Evolutionary conservation across 2,797 vertebrate species (phyloP).

Genomic region (Peromyscus attwateri): DNA sequence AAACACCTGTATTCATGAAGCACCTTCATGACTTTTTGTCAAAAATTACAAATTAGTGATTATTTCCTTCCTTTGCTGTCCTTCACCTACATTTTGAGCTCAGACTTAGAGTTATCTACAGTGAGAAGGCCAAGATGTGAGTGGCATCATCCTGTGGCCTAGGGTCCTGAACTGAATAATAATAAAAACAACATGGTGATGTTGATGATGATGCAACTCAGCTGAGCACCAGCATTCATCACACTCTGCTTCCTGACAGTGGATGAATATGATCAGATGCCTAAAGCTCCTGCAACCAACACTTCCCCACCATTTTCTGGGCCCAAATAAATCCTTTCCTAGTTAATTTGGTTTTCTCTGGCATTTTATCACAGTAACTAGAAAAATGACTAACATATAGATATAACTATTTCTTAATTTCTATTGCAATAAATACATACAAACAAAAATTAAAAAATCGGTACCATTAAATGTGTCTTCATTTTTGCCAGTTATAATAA

Average conservation of each 20-base stretch:
- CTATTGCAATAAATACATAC: background rate
- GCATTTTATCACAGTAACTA: background rate
- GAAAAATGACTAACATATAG: background rate
- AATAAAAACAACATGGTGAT: background rate
- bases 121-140: background rate
- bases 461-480: background rate
- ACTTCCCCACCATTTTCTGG: no score
- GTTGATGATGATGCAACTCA: background rate
- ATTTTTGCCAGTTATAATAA: background rate
- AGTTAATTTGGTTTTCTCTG: background rate
- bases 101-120: background rate
- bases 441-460: background rate
- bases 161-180: background rate
- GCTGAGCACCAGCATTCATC: background rate
- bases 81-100: background rate
- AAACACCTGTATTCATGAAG: background rate
- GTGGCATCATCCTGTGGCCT: background rate
- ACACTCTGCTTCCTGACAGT: background rate
- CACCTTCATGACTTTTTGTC: background rate
- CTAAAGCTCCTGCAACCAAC: background rate
- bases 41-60: background rate
- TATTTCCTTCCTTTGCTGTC: background rate
- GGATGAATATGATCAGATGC: background rate
- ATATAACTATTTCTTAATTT: background rate
- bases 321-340: background rate